Base-by-base conservation (phyloP, 1,140 invertebrate species). In the Neotoxoptera formosana region DNA sequence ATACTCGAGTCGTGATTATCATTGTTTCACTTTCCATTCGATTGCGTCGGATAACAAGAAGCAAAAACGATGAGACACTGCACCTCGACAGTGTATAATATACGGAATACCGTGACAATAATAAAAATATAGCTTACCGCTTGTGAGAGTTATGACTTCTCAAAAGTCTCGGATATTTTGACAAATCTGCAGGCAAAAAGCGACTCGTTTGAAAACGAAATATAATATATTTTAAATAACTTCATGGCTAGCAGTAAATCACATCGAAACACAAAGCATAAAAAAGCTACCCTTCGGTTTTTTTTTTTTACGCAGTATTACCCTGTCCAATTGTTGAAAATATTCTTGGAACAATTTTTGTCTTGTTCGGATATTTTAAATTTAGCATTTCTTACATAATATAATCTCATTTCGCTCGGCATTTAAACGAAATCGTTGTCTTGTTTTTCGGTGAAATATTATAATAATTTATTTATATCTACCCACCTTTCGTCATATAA, bases 181-280 rank as follows among this genome's bases (percentile, higher is more conserved):
- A 83, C 17, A 83, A 41, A 83, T 83, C n/a, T 41, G 9, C n/a
- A 83, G 34, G 21, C 81, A 83, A 83, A 83, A 83, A 41, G 34
- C 21, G 41, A 83, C 7, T 41, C 20, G 21, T 34, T 83, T 36
- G n/a, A 83, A 83, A 83, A 83, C 7, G 3, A 83, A 83, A 83
- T 36, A 83, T 23, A 83, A 83, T 36, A 41, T 83, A 83, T 36
- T 83, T 83, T 83, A 83, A 83, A 83, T 83, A 83, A 83, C n/a
- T 83, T 83, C 21, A 41, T 23, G 81, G 41, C 81, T 41, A 21
- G 36, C 34, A 23, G 8, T 83, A 83, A 83, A 83, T 83, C 81
- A 83, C 81, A 83, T 41, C 20, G 41, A 36, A 83, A 41, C 81
- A 41, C n/a, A 23, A 36, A 83, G 20, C 21, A 41, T 83, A 83